phyloP scores from a whole-genome alignment of 2,888 invertebrate genomes.

The Biston betularia region DNA sequence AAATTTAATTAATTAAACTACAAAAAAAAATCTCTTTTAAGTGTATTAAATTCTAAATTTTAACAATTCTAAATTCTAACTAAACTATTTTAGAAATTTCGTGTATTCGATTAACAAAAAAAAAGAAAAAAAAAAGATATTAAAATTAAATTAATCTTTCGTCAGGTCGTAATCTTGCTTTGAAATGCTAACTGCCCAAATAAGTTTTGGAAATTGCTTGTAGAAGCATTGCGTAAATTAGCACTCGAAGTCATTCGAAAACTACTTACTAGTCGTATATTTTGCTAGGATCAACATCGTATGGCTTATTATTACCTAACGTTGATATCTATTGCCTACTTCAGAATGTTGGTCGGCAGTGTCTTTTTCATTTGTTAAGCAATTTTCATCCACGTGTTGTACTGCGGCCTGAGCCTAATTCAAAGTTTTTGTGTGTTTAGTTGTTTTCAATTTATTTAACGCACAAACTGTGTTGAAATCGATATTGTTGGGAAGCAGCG shows the following conservation, averaged over 20 bases:
- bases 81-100: too few species aligned
- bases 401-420: background rate
- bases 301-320: constrained; percentile 20
- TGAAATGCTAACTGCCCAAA: constrained; percentile 10
- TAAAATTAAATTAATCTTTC: background rate
- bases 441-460: background rate
- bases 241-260: background rate
- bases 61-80: too few species aligned
- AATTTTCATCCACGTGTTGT: constrained; percentile 23
- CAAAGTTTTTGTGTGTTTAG: background rate
- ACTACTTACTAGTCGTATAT: constrained; percentile 19
- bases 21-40: too few species aligned
- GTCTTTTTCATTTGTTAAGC: constrained; percentile 22
- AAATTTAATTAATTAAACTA: too few species aligned
- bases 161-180: background rate
- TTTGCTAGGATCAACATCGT: constrained; percentile 28
- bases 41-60: too few species aligned
- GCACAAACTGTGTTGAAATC: background rate
- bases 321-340: background rate
- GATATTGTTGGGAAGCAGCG: constrained; percentile 36
- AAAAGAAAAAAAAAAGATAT: too few species aligned
- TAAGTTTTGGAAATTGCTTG: constrained; percentile 15
- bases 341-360: constrained; percentile 11
- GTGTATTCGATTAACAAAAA: too few species aligned
- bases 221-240: constrained; percentile 16